These are phyloP conservation scores for Microcebus tavaratra DNA, from an alignment of 2,113 vertebrate genomes.

Conservation along the genomic window DNA sequence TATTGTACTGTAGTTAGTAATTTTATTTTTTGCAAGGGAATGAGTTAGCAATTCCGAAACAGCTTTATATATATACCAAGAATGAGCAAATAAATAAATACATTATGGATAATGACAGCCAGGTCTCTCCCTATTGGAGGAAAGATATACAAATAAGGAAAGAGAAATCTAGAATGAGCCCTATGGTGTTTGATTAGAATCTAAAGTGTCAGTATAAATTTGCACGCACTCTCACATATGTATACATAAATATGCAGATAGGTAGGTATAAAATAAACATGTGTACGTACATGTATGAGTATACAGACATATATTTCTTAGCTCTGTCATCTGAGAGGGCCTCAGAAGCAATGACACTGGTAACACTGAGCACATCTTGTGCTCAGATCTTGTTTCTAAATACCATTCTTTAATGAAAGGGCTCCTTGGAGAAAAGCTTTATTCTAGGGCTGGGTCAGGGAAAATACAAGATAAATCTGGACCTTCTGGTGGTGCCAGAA, in stretches of 20 bases:
- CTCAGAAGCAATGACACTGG: neutral
- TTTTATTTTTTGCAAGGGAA: neutral
- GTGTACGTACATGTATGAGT: neutral
- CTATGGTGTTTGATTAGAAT: neutral
- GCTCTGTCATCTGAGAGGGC: neutral
- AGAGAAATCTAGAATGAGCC: neutral
- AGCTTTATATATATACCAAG: neutral
- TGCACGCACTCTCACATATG: neutral
- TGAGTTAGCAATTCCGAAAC: neutral
- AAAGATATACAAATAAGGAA: neutral
- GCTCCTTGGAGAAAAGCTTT: neutral
- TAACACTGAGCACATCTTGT: neutral
- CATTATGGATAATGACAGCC: neutral
- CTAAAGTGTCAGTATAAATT: neutral
- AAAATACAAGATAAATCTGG: neutral
- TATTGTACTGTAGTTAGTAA: neutral
- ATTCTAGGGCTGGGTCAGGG: neutral
- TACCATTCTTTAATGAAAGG: conserved; percentile 1
- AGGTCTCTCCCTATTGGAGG: neutral
- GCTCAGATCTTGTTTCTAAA: conserved; percentile 1
- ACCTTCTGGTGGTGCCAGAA: neutral
- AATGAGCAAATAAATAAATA: neutral
- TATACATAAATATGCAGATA: neutral
- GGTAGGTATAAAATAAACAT: neutral
- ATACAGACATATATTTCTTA: neutral